phyloP scores from a whole-genome alignment of 2,113 vertebrate species.

The Charadrius vociferus region DNA sequence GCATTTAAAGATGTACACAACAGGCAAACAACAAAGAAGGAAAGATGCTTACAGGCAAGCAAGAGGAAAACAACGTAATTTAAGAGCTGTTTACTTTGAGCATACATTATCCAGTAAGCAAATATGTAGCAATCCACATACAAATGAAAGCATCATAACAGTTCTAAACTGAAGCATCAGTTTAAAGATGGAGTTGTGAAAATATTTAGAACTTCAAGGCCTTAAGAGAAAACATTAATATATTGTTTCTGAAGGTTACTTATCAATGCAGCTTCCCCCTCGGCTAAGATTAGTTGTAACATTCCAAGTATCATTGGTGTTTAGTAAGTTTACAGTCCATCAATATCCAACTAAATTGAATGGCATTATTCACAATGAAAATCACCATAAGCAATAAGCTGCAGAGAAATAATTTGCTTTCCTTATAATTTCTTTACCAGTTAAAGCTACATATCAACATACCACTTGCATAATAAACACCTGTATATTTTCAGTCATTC shows the following conservation, averaged over 20 bases:
- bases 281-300: background rate
- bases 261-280: background rate
- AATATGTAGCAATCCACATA: background rate
- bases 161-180: background rate
- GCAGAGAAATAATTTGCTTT: background rate
- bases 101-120: background rate
- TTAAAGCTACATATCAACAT: background rate
- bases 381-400: background rate
- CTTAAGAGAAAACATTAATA: background rate
- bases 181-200: background rate
- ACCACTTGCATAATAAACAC: background rate
- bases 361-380: background rate
- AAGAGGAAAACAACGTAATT: background rate
- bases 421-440: background rate
- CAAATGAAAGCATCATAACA: background rate
- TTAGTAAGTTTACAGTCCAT: background rate
- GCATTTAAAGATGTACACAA: background rate
- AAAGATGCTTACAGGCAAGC: background rate
- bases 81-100: background rate
- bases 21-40: background rate
- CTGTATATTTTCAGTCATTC: background rate
- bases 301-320: background rate
- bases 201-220: background rate
- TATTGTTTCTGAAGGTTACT: background rate
- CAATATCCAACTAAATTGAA: background rate